These are phyloP conservation scores for Lepas anatifera DNA, from an alignment of 2,888 invertebrate species.

Conservation along the genomic window DNA sequence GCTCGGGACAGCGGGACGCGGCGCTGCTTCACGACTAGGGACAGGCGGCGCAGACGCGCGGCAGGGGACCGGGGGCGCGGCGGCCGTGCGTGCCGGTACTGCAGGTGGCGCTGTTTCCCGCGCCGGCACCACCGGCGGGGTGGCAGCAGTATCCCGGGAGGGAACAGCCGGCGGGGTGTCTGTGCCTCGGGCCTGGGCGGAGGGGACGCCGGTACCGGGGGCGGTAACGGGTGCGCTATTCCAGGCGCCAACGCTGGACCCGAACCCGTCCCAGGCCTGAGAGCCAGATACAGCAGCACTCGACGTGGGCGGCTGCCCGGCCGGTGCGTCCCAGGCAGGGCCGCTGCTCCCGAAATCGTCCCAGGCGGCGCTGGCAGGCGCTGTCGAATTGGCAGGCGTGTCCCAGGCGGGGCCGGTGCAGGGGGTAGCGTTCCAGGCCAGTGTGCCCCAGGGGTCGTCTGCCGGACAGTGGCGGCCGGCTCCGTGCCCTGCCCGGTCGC, in stretches of 20 bases:
- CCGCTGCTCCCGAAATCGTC: not conserved
- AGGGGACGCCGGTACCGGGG: too few species aligned
- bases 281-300: too few species aligned
- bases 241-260: too few species aligned
- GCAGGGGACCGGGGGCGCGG: conserved; percentile 17
- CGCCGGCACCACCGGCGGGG: not conserved
- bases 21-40: conserved; percentile 2
- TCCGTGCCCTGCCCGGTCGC: not conserved
- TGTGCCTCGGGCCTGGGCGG: too few species aligned
- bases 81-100: conserved; percentile 7
- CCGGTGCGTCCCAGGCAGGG: not conserved
- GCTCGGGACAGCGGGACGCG: conserved; percentile 18
- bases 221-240: too few species aligned
- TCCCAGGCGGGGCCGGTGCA: not conserved
- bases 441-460: not conserved
- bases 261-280: too few species aligned
- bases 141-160: not conserved
- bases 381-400: too few species aligned
- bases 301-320: not conserved
- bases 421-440: not conserved
- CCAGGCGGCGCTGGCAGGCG: too few species aligned
- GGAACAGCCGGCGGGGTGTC: not conserved
- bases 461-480: not conserved
- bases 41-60: conserved; percentile 14
- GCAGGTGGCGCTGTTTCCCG: not conserved